phyloP scores from a whole-genome alignment of 1,140 invertebrate species.

The Oscheius sp. region DNA sequence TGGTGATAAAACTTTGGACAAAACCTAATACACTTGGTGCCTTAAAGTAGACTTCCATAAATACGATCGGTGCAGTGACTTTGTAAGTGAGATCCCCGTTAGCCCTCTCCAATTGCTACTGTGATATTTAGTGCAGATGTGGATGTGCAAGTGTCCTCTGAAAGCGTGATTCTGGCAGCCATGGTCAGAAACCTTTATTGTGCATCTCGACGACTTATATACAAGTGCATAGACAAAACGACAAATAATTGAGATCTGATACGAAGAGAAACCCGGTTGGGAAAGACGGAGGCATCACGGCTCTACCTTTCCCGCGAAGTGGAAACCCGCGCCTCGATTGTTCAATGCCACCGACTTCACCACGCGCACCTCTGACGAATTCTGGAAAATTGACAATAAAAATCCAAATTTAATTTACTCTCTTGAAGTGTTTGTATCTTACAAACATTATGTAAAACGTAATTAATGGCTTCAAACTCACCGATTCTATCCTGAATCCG shows the following conservation, averaged over 20 bases:
- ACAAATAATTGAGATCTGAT: not conserved
- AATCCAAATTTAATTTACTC: too few species aligned
- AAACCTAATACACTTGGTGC: too few species aligned
- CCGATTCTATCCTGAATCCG: constrained; percentile 12
- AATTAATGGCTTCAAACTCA: constrained; percentile 15
- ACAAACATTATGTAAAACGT: not conserved
- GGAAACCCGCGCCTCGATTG: not conserved
- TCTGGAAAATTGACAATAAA: constrained; percentile 6
- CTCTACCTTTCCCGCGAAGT: constrained; percentile 8
- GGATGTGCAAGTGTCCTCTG: not conserved
- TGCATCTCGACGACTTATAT: not conserved
- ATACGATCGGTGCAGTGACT: too few species aligned
- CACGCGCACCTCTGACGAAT: not conserved
- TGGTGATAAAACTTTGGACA: too few species aligned
- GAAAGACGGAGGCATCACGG: not conserved
- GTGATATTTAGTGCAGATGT: not conserved
- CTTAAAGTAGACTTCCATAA: too few species aligned
- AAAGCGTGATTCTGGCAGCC: not conserved
- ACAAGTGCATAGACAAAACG: constrained; percentile 4
- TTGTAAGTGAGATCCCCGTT: too few species aligned
- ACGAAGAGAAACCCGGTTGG: not conserved
- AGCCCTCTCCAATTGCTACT: too few species aligned
- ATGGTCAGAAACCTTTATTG: not conserved
- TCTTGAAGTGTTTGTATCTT: not conserved
- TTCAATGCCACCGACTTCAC: not conserved